Percentiles rank a stretch among this genome's conserved stretches.
Conservation (phyloP, 2,113 vertebrate species). For the Equus quagga region DNA sequence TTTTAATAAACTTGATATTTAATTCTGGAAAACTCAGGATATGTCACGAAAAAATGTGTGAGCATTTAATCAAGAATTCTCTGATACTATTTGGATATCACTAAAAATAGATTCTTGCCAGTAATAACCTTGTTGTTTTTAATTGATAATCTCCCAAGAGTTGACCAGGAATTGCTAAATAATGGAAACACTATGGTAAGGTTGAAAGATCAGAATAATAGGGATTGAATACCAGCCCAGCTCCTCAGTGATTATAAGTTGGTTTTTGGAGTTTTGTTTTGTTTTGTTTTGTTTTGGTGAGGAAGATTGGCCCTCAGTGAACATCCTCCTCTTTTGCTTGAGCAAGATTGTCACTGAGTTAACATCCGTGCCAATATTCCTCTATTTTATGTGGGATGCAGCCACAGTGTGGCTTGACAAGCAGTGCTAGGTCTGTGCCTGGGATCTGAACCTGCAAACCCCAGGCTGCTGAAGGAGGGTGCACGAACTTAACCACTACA, state of each 20-base stretch:
- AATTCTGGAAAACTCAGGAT: neutral
- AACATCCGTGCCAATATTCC: too few relatives aligned
- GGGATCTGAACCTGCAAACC: too few relatives aligned
- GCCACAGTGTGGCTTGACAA: too few relatives aligned
- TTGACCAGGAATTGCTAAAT: neutral
- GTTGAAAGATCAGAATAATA: neutral
- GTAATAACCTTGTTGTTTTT: neutral
- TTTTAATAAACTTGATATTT: neutral
- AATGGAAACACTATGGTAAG: neutral
- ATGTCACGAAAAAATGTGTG: neutral
- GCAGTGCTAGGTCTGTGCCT: too few relatives aligned
- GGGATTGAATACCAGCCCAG: neutral
- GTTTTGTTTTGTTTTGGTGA: too few relatives aligned
- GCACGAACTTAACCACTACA: too few relatives aligned
- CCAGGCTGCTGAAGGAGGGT: too few relatives aligned
- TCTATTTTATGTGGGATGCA: too few relatives aligned
- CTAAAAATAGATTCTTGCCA: neutral
- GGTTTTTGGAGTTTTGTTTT: too few relatives aligned
- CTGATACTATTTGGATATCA: neutral
- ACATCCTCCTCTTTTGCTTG: too few relatives aligned
- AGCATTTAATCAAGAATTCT: neutral
- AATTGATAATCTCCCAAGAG: neutral
- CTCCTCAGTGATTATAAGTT: neutral
- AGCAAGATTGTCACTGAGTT: too few relatives aligned
- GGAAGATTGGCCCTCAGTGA: too few relatives aligned